These are phyloP conservation scores for Propithecus deckenii DNA, from an alignment of 2,797 vertebrate species.

Conservation along the genomic window DNA sequence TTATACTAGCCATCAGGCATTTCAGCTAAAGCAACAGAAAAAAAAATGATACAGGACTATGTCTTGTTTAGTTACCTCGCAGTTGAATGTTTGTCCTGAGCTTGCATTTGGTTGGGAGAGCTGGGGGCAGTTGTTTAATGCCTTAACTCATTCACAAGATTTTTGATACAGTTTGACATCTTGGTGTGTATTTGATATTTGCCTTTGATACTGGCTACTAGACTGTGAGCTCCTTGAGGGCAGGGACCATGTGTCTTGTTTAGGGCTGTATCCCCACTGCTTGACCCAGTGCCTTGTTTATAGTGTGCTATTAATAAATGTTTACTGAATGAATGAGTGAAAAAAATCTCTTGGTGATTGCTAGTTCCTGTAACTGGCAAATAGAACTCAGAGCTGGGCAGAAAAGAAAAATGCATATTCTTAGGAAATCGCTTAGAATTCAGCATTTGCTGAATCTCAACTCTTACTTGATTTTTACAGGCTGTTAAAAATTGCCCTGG, in stretches of 20 bases:
- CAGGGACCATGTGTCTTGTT: background rate
- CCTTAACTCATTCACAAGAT: slow-evolving; percentile 63
- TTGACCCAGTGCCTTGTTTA: background rate
- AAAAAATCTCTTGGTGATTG: slow-evolving; percentile 60
- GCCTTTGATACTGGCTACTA: background rate
- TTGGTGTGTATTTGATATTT: slow-evolving; percentile 49
- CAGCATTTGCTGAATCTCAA: slow-evolving; percentile 10
- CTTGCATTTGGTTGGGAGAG: background rate
- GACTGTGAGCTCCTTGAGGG: slow-evolving; percentile 15
- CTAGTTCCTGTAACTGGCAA: slow-evolving; percentile 53
- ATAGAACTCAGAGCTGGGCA: slow-evolving; percentile 70
- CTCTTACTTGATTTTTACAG: slow-evolving; percentile 4
- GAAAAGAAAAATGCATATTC: slow-evolving; percentile 65
- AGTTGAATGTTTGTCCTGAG: background rate
- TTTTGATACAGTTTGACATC: background rate
- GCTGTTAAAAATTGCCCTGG: slow-evolving; percentile 7
- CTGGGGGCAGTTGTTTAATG: background rate
- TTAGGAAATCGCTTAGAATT: slow-evolving; percentile 31
- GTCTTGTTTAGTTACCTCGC: background rate
- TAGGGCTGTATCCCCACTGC: background rate
- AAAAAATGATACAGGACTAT: background rate
- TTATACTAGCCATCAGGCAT: slow-evolving; percentile 17
- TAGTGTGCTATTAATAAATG: slow-evolving; percentile 4
- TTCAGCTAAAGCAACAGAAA: slow-evolving; percentile 41
- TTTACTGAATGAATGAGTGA: slow-evolving; percentile 38